Conservation (phyloP, 2,797 vertebrate genomes). For the Eupleurogrammus muticus region DNA sequence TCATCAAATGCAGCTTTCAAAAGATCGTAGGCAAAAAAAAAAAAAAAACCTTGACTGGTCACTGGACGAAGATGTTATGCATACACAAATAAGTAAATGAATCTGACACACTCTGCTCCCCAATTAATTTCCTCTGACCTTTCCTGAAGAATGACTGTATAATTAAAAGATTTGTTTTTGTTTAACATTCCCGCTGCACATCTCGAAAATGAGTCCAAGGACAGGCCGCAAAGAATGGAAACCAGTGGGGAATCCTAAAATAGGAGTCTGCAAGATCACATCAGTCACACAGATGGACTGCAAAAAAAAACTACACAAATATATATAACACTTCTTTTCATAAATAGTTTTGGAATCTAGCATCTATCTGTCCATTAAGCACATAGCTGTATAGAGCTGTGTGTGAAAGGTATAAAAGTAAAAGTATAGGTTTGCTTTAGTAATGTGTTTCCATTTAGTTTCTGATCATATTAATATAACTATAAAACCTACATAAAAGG, state of each 20-base stretch:
- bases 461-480: no score
- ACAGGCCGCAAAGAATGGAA: background rate
- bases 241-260: conserved; percentile 16
- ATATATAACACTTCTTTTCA: no score
- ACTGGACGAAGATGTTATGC: conserved; percentile 19
- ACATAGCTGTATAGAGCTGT: no score
- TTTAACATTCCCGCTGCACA: conserved; percentile 17
- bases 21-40: background rate
- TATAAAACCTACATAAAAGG: no score
- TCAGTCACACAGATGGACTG: conserved; percentile 8
- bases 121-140: conserved; percentile 49
- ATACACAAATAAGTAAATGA: conserved; percentile 36
- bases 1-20: conserved; percentile 22
- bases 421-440: no score
- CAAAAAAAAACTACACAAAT: conserved; percentile 2
- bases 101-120: conserved; percentile 27
- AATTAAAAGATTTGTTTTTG: conserved; percentile 29
- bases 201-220: background rate
- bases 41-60: conserved; percentile 15
- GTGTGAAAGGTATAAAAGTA: no score
- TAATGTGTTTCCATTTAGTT: no score
- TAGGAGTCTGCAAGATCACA: conserved; percentile 26
- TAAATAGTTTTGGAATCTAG: no score
- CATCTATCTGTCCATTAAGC: no score
- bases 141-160: conserved; percentile 31